Evolutionary conservation across 1,140 invertebrate species (phyloP).

Genomic region (Cecropterus lyciades): DNA sequence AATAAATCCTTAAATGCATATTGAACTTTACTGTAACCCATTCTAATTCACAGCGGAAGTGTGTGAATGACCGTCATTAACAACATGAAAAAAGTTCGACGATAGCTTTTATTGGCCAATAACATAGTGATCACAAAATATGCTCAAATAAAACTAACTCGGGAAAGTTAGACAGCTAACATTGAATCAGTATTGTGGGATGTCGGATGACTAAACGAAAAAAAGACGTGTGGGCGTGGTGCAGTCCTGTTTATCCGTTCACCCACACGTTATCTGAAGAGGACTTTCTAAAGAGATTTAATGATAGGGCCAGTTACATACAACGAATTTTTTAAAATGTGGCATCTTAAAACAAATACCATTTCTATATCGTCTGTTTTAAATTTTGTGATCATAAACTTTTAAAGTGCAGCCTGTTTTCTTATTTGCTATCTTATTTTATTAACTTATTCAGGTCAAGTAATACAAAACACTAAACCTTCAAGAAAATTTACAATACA

Average conservation of each 20-base stretch:
- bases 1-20: too few species aligned
- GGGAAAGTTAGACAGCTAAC: conserved; percentile 16
- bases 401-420: too few species aligned
- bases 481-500: too few species aligned
- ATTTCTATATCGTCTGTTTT: too few species aligned
- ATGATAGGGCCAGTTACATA: not conserved
- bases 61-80: not conserved
- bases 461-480: too few species aligned
- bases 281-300: conserved; percentile 68
- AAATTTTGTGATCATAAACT: too few species aligned
- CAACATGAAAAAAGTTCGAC: too few species aligned
- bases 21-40: too few species aligned
- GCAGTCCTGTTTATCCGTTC: conserved; percentile 63
- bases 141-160: conserved; percentile 5
- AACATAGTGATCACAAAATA: conserved; percentile 11
- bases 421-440: too few species aligned
- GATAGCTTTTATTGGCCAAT: not conserved
- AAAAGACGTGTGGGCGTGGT: conserved; percentile 36
- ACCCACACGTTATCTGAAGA: conserved; percentile 54
- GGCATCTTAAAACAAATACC: too few species aligned
- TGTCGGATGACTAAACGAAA: conserved; percentile 50
- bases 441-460: too few species aligned
- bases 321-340: too few species aligned
- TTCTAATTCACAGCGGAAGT: conserved; percentile 2
- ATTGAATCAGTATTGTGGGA: conserved; percentile 45